These are phyloP conservation scores for Agrochola lychnidis DNA, from an alignment of 2,888 invertebrate species.

Conservation along the genomic window DNA sequence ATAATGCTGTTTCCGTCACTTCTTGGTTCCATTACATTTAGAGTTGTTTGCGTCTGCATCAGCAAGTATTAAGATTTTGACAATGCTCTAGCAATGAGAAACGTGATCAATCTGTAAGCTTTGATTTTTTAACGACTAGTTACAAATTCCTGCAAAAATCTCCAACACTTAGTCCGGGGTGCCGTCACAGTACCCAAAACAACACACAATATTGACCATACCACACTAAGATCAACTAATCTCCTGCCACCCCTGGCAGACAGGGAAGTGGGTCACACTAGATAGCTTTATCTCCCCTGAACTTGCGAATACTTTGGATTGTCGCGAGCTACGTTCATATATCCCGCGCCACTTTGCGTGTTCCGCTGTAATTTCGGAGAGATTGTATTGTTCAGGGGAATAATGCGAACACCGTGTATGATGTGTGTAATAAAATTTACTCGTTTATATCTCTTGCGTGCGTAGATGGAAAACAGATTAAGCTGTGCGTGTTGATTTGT, in stretches of 20 bases:
- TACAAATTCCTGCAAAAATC: neutral
- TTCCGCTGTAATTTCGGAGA: slow-evolving; percentile 71
- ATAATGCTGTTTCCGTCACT: neutral
- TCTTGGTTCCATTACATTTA: neutral
- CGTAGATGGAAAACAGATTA: slow-evolving; percentile 58
- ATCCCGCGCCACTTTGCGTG: slow-evolving; percentile 74
- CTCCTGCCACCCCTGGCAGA: slow-evolving; percentile 51
- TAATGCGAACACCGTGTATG: slow-evolving; percentile 69
- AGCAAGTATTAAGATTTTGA: neutral
- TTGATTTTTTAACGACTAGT: neutral
- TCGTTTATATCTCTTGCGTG: slow-evolving; percentile 60
- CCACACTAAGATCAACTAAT: slow-evolving; percentile 47
- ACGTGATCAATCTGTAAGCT: too few relatives aligned
- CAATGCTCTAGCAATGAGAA: neutral
- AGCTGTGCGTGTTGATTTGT: slow-evolving; percentile 58
- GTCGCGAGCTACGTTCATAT: slow-evolving; percentile 65
- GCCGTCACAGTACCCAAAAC: slow-evolving; percentile 7
- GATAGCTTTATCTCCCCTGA: slow-evolving; percentile 74
- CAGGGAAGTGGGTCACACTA: slow-evolving; percentile 64
- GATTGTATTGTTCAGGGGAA: slow-evolving; percentile 77
- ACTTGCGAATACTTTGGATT: slow-evolving; percentile 71
- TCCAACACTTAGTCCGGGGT: neutral
- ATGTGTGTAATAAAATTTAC: slow-evolving; percentile 65
- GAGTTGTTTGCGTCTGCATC: neutral
- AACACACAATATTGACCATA: slow-evolving; percentile 54